Evolutionary conservation across 2,797 vertebrate species (phyloP).

Genomic region (Thalassophryne amazonica): DNA sequence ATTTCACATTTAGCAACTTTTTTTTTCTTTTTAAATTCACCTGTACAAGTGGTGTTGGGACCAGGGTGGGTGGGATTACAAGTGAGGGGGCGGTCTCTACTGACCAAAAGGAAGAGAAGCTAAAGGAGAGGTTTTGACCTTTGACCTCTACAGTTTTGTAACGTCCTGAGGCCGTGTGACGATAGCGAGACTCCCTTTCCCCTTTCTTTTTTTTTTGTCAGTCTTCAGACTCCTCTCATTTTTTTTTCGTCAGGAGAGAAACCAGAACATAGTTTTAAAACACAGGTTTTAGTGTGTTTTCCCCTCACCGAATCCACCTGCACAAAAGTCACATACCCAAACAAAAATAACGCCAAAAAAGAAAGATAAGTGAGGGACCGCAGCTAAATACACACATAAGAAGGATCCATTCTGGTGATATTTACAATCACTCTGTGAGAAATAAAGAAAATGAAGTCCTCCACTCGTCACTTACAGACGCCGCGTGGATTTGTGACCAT

Average conservation of each 20-base stretch:
- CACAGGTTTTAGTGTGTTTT: constrained; percentile 79
- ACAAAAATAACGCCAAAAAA: constrained; percentile 46
- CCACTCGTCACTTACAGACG: constrained; percentile 72
- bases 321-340: constrained; percentile 70
- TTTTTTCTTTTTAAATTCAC: constrained; percentile 75
- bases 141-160: constrained; percentile 65
- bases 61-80: constrained; percentile 54
- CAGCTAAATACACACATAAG: constrained; percentile 73
- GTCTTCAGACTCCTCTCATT: too few relatives aligned
- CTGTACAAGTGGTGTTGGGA: constrained; percentile 78
- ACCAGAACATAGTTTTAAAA: constrained; percentile 73
- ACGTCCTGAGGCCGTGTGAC: constrained; percentile 66
- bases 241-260: constrained; percentile 46
- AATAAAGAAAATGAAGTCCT: constrained; percentile 59
- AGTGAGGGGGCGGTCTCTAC: constrained; percentile 38
- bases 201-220: too few relatives aligned
- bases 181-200: constrained; percentile 51
- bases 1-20: constrained; percentile 83
- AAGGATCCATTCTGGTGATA: constrained; percentile 74
- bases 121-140: constrained; percentile 67
- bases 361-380: constrained; percentile 55
- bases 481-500: constrained; percentile 56
- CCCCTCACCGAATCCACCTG: constrained; percentile 73
- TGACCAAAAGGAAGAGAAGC: constrained; percentile 48
- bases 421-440: constrained; percentile 80